Evolutionary conservation across 2,888 invertebrate species (phyloP).

Genomic region (Mactromeris polynyma): DNA sequence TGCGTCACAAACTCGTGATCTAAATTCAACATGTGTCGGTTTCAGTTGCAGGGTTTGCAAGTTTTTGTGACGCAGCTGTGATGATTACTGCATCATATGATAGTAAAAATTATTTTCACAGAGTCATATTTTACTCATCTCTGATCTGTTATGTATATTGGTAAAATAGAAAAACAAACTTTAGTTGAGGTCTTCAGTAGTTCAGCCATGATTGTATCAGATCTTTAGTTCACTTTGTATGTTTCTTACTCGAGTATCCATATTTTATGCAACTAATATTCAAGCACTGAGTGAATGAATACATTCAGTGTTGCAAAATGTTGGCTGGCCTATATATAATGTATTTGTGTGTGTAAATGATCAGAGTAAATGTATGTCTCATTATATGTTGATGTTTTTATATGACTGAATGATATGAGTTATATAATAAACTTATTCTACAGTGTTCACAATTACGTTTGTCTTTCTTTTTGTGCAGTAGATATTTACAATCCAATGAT

Average conservation of each 20-base stretch:
- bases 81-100: background rate
- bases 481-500: no score
- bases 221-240: constrained; percentile 12
- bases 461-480: background rate
- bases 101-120: background rate
- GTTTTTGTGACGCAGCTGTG: background rate
- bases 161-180: background rate
- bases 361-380: constrained; percentile 31
- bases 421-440: constrained; percentile 12
- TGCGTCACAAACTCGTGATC: no score
- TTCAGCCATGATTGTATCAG: background rate
- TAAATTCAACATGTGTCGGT: background rate
- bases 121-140: background rate
- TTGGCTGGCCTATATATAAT: constrained; percentile 20
- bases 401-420: constrained; percentile 31
- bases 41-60: background rate
- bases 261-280: constrained; percentile 13
- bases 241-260: background rate
- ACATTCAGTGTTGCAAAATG: background rate
- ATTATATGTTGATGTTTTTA: constrained; percentile 36
- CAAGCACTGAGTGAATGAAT: background rate
- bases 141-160: background rate
- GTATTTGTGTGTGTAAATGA: constrained; percentile 25
- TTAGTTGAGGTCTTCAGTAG: background rate
- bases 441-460: background rate